Evolutionary conservation across 2,797 vertebrate species (phyloP).

Genomic region (Chanos chanos): DNA sequence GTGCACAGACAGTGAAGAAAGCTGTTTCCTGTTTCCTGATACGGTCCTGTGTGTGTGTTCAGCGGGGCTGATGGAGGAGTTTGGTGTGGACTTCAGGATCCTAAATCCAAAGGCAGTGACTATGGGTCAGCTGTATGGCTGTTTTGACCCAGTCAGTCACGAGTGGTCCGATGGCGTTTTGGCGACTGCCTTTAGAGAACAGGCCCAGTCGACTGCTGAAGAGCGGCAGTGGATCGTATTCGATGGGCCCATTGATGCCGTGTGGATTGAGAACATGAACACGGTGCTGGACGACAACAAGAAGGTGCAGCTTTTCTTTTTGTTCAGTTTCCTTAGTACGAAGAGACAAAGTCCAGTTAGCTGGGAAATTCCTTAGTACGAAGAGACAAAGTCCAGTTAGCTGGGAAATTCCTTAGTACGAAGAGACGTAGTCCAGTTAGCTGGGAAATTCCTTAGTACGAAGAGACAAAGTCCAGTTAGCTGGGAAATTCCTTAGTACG

Average conservation of each 20-base stretch:
- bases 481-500: no score
- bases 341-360: no score
- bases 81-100: slow-evolving; percentile 80
- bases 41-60: slow-evolving; percentile 15
- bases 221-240: slow-evolving; percentile 92
- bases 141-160: slow-evolving; percentile 86
- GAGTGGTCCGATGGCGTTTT: slow-evolving; percentile 92
- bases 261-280: slow-evolving; percentile 98
- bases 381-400: no score
- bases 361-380: no score
- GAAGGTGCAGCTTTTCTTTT: no score
- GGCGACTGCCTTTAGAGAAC: slow-evolving; percentile 82
- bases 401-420: no score
- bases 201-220: slow-evolving; percentile 77
- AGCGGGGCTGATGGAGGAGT: slow-evolving; percentile 82
- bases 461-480: no score
- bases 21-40: no score
- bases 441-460: no score
- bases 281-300: slow-evolving; percentile 95
- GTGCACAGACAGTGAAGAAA: no score
- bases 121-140: slow-evolving; percentile 91
- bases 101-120: slow-evolving; percentile 94
- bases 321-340: no score
- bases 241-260: slow-evolving; percentile 92
- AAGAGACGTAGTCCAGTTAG: no score